Evolutionary conservation across 2,888 invertebrate species (phyloP).

Genomic region (Stomorhina lunata): DNA sequence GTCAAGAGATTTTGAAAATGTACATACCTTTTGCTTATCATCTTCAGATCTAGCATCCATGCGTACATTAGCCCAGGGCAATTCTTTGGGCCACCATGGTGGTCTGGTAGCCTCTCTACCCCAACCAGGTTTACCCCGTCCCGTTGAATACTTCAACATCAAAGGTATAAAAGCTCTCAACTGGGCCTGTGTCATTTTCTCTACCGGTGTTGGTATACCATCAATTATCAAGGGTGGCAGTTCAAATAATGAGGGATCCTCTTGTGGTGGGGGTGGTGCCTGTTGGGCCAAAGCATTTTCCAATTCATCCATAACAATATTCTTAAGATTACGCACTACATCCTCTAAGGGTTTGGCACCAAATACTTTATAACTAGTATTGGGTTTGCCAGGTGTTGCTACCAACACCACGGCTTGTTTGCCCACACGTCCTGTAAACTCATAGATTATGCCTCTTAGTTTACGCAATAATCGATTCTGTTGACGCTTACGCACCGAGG

Average conservation of each 20-base stretch:
- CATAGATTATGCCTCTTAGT: constrained; percentile 95
- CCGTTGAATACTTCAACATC: constrained; percentile 98
- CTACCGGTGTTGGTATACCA: constrained; percentile 98
- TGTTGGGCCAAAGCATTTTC: constrained; percentile 96
- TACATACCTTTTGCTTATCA: constrained; percentile 94
- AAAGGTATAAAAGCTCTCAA: constrained; percentile 97
- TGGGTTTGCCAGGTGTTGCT: constrained; percentile 97
- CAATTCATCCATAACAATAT: constrained; percentile 96
- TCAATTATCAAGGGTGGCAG: constrained; percentile 97
- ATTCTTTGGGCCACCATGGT: constrained; percentile 98
- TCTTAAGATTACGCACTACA: constrained; percentile 94
- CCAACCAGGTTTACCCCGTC: constrained; percentile 98
- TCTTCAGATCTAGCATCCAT: constrained; percentile 98
- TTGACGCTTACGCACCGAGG: constrained; percentile 96
- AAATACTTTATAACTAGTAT: constrained; percentile 97
- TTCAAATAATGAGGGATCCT: constrained; percentile 96
- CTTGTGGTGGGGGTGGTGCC: constrained; percentile 88
- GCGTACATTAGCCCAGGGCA: constrained; percentile 98
- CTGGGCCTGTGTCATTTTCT: constrained; percentile 99
- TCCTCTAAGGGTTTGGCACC: constrained; percentile 98
- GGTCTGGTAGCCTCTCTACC: constrained; percentile 97
- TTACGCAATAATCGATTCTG: constrained; percentile 95
- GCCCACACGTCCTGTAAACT: constrained; percentile 97
- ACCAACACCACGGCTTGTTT: constrained; percentile 98
- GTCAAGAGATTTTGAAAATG: neutral